These are phyloP conservation scores for Eristalinus aeneus DNA, from an alignment of 2,888 invertebrate genomes.

Conservation along the genomic window DNA sequence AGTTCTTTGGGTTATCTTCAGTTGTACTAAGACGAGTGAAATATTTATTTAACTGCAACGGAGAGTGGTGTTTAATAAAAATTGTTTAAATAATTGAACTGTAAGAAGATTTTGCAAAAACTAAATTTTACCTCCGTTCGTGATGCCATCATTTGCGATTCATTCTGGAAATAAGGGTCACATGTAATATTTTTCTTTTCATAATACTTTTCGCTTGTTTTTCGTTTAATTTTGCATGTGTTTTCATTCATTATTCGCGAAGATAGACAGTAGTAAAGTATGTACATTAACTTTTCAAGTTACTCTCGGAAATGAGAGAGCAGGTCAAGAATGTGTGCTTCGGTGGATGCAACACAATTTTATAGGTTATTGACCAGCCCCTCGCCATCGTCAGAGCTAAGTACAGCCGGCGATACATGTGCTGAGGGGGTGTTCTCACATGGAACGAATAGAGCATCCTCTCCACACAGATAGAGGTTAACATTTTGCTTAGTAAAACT, in stretches of 20 bases:
- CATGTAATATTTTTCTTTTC: constrained; percentile 57
- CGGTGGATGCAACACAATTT: constrained; percentile 26
- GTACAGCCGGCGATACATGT: constrained; percentile 41
- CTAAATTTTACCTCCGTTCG: constrained; percentile 1
- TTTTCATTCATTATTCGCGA: not conserved
- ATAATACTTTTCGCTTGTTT: constrained; percentile 6
- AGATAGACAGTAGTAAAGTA: not conserved
- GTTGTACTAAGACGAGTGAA: not conserved
- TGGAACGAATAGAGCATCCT: not conserved
- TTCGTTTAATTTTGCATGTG: not conserved
- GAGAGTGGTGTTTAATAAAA: not conserved
- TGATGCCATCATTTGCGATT: constrained; percentile 65
- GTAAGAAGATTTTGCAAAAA: not conserved
- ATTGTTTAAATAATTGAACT: not conserved
- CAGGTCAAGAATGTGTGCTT: constrained; percentile 5
- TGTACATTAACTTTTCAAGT: not conserved
- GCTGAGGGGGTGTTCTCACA: constrained; percentile 39
- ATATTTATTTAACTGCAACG: not conserved
- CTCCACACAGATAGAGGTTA: not conserved
- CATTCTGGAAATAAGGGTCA: constrained; percentile 55
- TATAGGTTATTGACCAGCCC: constrained; percentile 62
- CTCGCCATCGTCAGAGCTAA: not conserved
- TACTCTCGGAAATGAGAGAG: not conserved
- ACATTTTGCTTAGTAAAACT: not conserved
- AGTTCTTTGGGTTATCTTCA: constrained; percentile 7